Conservation (phyloP, 1,140 invertebrate genomes). For the Psilanteris sp. region DNA sequence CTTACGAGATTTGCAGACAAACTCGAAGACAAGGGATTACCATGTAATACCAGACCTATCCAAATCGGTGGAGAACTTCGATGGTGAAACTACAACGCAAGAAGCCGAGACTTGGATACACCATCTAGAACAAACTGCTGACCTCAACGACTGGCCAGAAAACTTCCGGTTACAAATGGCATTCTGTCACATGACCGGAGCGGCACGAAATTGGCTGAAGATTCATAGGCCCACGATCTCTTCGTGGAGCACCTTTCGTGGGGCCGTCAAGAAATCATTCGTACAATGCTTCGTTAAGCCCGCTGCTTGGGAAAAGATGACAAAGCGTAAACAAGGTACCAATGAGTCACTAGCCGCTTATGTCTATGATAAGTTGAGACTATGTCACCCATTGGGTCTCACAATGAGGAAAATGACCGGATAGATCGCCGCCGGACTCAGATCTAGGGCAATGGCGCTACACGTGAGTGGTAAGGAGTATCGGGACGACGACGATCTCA, state of each 20-base stretch:
- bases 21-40: too few species aligned
- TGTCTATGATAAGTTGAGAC: background rate
- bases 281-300: background rate
- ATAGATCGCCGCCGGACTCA: background rate
- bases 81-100: background rate
- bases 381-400: background rate
- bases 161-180: background rate
- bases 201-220: background rate
- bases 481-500: background rate
- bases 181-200: background rate
- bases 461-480: background rate
- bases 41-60: too few species aligned
- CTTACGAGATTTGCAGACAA: too few species aligned
- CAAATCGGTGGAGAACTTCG: too few species aligned
- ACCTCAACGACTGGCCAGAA: background rate
- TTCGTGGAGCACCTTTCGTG: background rate
- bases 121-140: background rate
- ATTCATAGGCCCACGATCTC: background rate
- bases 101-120: background rate
- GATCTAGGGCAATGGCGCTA: background rate
- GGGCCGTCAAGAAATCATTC: background rate
- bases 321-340: background rate
- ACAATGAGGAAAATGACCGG: background rate
- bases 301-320: background rate
- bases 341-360: background rate